Evolutionary conservation across 2,797 vertebrate species (phyloP).

Genomic region (Numenius phaeopus): DNA sequence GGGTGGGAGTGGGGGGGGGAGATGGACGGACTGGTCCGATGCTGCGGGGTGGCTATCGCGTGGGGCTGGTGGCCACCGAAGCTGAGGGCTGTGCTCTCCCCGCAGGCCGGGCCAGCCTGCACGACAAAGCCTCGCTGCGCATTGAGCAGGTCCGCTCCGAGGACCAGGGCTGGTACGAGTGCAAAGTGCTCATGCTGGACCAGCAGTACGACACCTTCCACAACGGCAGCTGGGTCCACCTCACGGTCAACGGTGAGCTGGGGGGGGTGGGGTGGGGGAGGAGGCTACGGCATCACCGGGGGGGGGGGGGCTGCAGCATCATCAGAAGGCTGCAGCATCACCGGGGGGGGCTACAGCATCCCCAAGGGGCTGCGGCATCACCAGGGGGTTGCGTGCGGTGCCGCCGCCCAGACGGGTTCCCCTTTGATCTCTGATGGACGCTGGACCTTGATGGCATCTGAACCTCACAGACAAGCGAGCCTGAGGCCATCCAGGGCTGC

Average conservation of each 20-base stretch:
- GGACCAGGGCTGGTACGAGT: slow-evolving; percentile 99
- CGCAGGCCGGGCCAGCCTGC: slow-evolving; percentile 92
- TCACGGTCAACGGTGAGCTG: slow-evolving; percentile 94
- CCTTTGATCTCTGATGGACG: not conserved
- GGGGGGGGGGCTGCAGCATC: not conserved
- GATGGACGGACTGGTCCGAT: too few species aligned
- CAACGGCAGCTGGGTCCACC: slow-evolving; percentile 99
- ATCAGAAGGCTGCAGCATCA: too few species aligned
- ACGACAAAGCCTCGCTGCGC: slow-evolving; percentile 96
- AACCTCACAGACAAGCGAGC: not conserved
- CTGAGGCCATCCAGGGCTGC: not conserved
- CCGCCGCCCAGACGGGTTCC: rapidly evolving
- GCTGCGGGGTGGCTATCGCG: too few species aligned
- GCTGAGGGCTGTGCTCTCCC: not conserved
- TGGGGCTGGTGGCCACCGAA: rapidly evolving
- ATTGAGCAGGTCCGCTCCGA: slow-evolving; percentile 95
- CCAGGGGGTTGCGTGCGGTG: not conserved
- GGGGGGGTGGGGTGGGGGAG: not conserved
- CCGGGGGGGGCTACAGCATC: not conserved
- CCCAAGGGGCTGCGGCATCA: too few species aligned
- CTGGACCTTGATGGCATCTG: not conserved
- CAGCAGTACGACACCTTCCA: slow-evolving; percentile 98
- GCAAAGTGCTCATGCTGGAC: slow-evolving; percentile 98
- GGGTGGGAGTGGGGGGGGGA: too few species aligned
- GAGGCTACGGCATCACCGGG: rapidly evolving